Evolutionary conservation across 2,113 vertebrate genomes (phyloP).

Genomic region (Monopterus albus): DNA sequence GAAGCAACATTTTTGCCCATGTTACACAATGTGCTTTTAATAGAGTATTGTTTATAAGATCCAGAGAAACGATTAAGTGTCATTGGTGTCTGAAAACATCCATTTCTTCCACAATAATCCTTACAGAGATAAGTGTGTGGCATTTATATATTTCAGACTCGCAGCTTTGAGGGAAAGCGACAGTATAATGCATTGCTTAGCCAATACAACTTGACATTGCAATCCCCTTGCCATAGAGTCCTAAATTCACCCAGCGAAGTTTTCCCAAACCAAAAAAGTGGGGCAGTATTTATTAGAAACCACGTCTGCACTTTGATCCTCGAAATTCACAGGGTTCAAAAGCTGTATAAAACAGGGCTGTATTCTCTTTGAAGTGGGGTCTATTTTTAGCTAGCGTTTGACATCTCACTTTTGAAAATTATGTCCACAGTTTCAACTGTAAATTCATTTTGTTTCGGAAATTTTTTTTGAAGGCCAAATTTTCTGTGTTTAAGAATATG

Average conservation of each 20-base stretch:
- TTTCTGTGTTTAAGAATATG: not conserved
- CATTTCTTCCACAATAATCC: slow-evolving; percentile 67
- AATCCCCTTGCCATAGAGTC: slow-evolving; percentile 62
- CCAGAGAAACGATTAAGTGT: slow-evolving; percentile 53
- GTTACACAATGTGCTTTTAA: slow-evolving; percentile 45
- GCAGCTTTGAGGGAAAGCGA: slow-evolving; percentile 57
- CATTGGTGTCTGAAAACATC: slow-evolving; percentile 63
- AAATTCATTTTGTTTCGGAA: not conserved
- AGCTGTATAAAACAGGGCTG: slow-evolving; percentile 33
- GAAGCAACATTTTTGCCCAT: not conserved
- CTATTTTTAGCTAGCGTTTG: slow-evolving; percentile 52
- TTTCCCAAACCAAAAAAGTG: slow-evolving; percentile 51
- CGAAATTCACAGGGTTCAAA: slow-evolving; percentile 47
- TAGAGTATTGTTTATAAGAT: slow-evolving; percentile 40
- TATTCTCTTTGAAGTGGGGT: slow-evolving; percentile 59
- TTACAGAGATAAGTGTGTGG: slow-evolving; percentile 63
- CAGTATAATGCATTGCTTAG: slow-evolving; percentile 66
- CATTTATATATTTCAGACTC: slow-evolving; percentile 73
- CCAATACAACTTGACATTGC: slow-evolving; percentile 68
- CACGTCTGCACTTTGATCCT: slow-evolving; percentile 59
- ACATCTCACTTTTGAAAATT: slow-evolving; percentile 17
- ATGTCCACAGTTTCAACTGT: not conserved
- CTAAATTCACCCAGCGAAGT: slow-evolving; percentile 60
- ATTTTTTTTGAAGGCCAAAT: not conserved
- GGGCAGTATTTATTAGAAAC: slow-evolving; percentile 12